Conservation (phyloP, 2,888 invertebrate species). For the Cephalotes varians region DNA sequence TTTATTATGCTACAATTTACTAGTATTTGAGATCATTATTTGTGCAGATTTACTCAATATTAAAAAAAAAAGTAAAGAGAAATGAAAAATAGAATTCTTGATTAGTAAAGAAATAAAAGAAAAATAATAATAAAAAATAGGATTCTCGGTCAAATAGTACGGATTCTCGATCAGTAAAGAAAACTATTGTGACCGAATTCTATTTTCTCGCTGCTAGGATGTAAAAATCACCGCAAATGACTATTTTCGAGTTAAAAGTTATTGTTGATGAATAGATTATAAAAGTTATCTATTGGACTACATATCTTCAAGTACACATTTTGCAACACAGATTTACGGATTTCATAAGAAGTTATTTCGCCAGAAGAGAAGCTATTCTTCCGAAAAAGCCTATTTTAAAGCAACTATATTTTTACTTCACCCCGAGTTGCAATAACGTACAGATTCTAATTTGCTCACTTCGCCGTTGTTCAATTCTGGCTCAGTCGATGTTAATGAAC, state of each 20-base stretch:
- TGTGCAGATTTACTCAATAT: background rate
- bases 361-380: background rate
- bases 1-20: background rate
- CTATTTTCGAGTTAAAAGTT: background rate
- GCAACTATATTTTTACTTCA: background rate
- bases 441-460: background rate
- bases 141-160: background rate
- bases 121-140: background rate
- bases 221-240: background rate
- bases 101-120: background rate
- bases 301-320: background rate
- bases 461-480: background rate
- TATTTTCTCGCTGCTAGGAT: background rate
- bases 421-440: background rate
- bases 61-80: background rate
- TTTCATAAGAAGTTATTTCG: background rate
- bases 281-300: background rate
- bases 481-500: conserved; percentile 59
- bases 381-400: background rate
- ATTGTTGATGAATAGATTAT: background rate
- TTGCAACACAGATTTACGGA: background rate
- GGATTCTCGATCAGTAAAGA: background rate
- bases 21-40: background rate
- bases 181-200: background rate
- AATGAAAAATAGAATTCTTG: background rate